Evolutionary conservation across 2,888 invertebrate species (phyloP).

Genomic region (Rhagium mordax): DNA sequence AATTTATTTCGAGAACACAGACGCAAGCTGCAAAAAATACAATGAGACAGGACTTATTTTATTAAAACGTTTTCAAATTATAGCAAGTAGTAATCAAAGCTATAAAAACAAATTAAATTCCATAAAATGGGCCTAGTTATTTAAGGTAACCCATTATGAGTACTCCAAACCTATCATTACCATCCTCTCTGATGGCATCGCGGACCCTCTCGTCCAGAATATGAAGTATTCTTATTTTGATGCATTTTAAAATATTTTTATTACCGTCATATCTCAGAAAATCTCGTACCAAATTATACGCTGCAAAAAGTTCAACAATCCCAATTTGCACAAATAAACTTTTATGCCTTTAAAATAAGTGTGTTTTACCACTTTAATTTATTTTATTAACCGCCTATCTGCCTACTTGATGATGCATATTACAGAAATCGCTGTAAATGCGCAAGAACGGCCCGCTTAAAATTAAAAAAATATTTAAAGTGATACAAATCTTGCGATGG

Average conservation of each 20-base stretch:
- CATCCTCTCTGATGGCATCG: slow-evolving; percentile 64
- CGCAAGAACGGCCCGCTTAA: neutral
- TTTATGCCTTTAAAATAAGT: slow-evolving; percentile 7
- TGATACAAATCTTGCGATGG: neutral
- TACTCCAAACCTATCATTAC: slow-evolving; percentile 70
- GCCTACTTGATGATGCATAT: neutral
- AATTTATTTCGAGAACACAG: slow-evolving; percentile 52
- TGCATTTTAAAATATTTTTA: slow-evolving; percentile 67
- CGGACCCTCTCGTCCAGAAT: slow-evolving; percentile 56
- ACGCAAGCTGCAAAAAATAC: slow-evolving; percentile 57
- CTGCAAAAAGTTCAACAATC: slow-evolving; percentile 1
- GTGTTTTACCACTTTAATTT: neutral
- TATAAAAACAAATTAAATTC: slow-evolving; percentile 72
- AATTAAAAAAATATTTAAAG: neutral
- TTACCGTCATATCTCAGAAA: slow-evolving; percentile 57
- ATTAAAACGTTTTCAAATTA: slow-evolving; percentile 70
- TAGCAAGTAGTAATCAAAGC: slow-evolving; percentile 71
- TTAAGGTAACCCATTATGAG: slow-evolving; percentile 70
- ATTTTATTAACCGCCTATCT: neutral
- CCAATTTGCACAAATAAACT: slow-evolving; percentile 5
- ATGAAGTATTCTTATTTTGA: slow-evolving; percentile 64
- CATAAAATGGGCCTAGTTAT: slow-evolving; percentile 69
- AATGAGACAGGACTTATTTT: slow-evolving; percentile 57
- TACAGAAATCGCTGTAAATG: neutral
- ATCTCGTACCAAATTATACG: slow-evolving; percentile 54